phyloP scores from a whole-genome alignment of 2,888 invertebrate species.

The Pyralis farinalis region DNA sequence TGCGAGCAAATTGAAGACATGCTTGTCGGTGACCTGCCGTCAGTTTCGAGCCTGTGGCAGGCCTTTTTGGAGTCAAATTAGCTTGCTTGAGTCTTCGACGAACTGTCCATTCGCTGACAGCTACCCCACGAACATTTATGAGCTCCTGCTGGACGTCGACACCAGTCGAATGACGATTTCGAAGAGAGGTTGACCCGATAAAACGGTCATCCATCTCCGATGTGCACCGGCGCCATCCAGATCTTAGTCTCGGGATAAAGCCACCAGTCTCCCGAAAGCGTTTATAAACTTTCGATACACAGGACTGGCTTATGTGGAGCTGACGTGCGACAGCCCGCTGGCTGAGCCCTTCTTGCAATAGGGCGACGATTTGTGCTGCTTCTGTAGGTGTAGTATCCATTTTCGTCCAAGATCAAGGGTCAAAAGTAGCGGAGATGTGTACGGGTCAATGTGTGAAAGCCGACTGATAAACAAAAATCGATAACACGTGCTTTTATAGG shows the following conservation, averaged over 20 bases:
- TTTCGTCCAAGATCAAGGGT: too few species aligned
- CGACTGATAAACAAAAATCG: too few species aligned
- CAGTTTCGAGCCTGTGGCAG: too few species aligned
- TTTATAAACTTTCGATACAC: constrained; percentile 10
- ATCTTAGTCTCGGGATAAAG: too few species aligned
- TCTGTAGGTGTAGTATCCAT: too few species aligned
- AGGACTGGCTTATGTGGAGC: constrained; percentile 11
- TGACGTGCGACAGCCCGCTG: constrained; percentile 4
- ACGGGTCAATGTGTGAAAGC: constrained; percentile 4
- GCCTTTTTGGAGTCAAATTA: too few species aligned
- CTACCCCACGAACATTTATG: constrained; percentile 11
- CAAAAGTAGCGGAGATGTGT: neutral
- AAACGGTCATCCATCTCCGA: constrained; percentile 15
- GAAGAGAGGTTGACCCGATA: constrained; percentile 15
- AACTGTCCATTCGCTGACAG: constrained; percentile 23
- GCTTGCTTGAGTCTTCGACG: constrained; percentile 20
- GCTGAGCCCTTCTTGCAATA: neutral
- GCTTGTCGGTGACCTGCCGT: too few species aligned
- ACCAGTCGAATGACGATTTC: too few species aligned
- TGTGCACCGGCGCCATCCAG: constrained; percentile 11
- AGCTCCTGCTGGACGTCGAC: constrained; percentile 14
- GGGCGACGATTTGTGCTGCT: too few species aligned
- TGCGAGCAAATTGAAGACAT: constrained; percentile 17
- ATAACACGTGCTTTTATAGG: too few species aligned
- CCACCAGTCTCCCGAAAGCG: constrained; percentile 9